Percentiles rank a stretch among this genome's conserved stretches.
Evolutionary conservation across 2,888 invertebrate genomes (phyloP).

Genomic region (Acanthosoma haemorrhoidale): DNA sequence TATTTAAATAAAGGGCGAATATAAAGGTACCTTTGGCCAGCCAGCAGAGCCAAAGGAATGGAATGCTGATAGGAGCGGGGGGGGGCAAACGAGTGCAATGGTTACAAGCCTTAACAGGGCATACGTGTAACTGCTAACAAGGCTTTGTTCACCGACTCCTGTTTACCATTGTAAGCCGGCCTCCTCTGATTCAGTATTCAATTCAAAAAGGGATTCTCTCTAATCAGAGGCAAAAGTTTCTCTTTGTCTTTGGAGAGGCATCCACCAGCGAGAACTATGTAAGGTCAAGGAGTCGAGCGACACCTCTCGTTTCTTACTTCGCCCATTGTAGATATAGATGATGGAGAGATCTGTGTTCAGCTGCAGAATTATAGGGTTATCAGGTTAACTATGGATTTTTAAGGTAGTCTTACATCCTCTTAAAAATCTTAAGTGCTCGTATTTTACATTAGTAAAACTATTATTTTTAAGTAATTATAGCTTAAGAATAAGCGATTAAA

Average conservation of each 20-base stretch:
- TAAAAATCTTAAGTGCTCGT: no score
- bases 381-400: no score
- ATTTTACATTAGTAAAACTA: no score
- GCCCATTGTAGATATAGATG: no score
- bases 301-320: no score
- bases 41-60: neutral
- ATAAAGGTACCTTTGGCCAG: neutral
- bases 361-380: no score
- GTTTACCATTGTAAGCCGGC: neutral
- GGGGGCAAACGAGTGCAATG: neutral
- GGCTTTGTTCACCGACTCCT: constrained; percentile 12
- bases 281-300: neutral
- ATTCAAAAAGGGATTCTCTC: neutral
- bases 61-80: neutral
- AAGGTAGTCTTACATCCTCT: no score
- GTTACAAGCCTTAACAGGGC: constrained; percentile 13
- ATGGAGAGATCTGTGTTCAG: no score
- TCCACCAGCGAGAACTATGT: neutral
- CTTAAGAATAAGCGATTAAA: no score
- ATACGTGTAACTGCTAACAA: neutral
- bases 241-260: neutral
- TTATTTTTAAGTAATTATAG: no score
- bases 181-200: constrained; percentile 2
- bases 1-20: no score
- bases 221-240: constrained; percentile 6